Evolutionary conservation across 2,113 vertebrate genomes (phyloP).

Genomic region (Cottus gobio): DNA sequence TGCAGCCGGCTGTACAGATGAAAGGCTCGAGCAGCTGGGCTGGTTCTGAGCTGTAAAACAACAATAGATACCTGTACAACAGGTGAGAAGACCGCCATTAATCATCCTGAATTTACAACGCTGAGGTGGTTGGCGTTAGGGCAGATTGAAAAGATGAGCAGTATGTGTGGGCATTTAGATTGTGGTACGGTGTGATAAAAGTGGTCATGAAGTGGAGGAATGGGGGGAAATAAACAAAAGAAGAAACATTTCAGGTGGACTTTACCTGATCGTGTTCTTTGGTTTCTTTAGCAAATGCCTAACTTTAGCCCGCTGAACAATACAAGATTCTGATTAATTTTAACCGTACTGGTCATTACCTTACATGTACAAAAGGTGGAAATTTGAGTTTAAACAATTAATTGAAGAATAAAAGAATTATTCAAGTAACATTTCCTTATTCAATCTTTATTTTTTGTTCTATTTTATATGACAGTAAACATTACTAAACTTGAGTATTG

Average conservation of each 20-base stretch:
- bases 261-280: background rate
- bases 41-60: conserved; percentile 33
- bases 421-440: background rate
- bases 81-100: conserved; percentile 12
- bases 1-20: background rate
- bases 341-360: background rate
- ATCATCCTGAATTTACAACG: background rate
- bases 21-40: conserved; percentile 10
- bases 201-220: background rate
- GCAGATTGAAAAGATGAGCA: background rate
- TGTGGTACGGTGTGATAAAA: background rate
- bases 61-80: conserved; percentile 29
- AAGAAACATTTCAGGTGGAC: background rate
- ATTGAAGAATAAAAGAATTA: background rate
- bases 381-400: background rate
- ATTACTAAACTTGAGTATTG: background rate
- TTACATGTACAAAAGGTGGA: background rate
- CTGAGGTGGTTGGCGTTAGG: background rate
- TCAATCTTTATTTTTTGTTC: no score
- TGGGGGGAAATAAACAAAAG: background rate
- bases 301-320: background rate
- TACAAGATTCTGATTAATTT: background rate
- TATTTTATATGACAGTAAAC: background rate
- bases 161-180: background rate
- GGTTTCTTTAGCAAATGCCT: background rate